Evolutionary conservation across 2,888 invertebrate genomes (phyloP).

Genomic region (Oasisia sp.): DNA sequence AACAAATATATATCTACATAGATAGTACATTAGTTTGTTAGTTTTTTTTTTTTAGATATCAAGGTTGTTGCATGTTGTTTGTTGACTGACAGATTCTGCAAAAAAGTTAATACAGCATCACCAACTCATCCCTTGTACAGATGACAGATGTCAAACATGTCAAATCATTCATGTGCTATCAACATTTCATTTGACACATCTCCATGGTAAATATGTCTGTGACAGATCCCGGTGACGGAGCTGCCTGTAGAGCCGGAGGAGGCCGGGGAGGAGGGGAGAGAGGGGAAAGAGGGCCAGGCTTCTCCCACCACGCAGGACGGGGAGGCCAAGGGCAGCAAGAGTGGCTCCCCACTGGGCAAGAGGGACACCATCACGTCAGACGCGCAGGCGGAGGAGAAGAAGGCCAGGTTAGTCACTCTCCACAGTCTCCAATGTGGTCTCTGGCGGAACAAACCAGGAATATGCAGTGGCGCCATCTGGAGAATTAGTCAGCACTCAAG

Average conservation of each 20-base stretch:
- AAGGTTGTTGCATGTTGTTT: not conserved
- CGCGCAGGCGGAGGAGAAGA: not conserved
- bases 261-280: conserved; percentile 18
- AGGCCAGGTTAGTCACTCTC: not conserved
- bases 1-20: no score
- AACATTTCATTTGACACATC: not conserved
- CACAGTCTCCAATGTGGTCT: not conserved
- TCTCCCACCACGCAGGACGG: conserved; percentile 47
- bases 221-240: conserved; percentile 25
- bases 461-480: no score
- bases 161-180: not conserved
- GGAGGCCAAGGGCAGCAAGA: conserved; percentile 34
- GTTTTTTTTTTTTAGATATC: no score
- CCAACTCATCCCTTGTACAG: not conserved
- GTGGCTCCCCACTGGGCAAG: conserved; percentile 56
- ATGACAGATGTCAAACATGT: not conserved
- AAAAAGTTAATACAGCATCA: not conserved
- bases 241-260: not conserved
- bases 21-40: no score
- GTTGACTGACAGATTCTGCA: not conserved
- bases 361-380: conserved; percentile 48
- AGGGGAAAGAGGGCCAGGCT: conserved; percentile 43
- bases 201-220: not conserved
- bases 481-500: no score
- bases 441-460: no score